These are phyloP conservation scores for Verasper variegatus DNA, from an alignment of 2,113 vertebrate species.

Conservation along the genomic window DNA sequence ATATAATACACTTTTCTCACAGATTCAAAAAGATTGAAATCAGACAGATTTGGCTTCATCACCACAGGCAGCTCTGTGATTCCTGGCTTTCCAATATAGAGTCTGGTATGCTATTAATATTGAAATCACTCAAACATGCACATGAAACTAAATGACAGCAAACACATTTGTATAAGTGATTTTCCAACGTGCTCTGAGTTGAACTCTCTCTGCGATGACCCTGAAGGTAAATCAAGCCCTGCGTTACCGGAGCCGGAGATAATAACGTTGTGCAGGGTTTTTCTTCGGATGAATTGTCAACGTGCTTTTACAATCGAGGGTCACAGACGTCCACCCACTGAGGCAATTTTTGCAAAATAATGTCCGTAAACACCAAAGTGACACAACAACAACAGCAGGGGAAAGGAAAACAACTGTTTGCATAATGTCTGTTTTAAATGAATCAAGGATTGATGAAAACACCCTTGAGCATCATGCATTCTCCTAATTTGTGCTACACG, in stretches of 20 bases:
- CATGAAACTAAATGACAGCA: constrained; percentile 14
- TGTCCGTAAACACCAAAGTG: constrained; percentile 34
- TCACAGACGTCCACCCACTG: constrained; percentile 34
- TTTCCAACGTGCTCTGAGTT: constrained; percentile 8
- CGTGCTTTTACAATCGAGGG: constrained; percentile 34
- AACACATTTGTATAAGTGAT: constrained; percentile 26
- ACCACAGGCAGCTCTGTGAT: background rate
- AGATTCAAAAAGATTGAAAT: background rate
- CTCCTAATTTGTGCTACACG: constrained; percentile 15
- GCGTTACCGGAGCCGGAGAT: constrained; percentile 24
- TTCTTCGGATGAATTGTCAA: constrained; percentile 29
- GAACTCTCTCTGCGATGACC: background rate
- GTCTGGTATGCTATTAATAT: background rate
- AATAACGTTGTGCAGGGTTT: constrained; percentile 24
- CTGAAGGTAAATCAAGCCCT: constrained; percentile 9
- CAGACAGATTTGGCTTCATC: background rate
- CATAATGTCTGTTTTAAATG: background rate
- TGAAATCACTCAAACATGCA: background rate
- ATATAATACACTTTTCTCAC: background rate
- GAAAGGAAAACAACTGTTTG: background rate
- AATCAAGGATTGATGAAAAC: background rate
- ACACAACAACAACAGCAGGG: constrained; percentile 11
- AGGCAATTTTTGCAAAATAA: constrained; percentile 8
- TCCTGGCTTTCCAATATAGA: background rate
- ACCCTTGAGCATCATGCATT: background rate